Base-by-base conservation (phyloP, 2,797 vertebrate genomes). In the Cetoscarus ocellatus region DNA sequence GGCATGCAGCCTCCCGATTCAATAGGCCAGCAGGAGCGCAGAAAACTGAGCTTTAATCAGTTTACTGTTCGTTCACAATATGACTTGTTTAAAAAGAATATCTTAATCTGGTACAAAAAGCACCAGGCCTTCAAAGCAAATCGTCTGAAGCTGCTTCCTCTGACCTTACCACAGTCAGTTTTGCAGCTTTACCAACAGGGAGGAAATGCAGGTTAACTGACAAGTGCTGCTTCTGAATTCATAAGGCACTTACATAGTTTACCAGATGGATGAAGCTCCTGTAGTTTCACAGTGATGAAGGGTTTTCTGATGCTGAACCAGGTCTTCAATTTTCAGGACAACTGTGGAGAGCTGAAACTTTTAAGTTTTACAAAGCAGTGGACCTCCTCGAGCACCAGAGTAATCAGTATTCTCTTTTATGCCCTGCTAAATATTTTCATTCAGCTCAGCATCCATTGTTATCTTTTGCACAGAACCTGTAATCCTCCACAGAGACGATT, bases 1-100 rank as follows among this genome's bases (percentile, higher is more conserved):
- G 71, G 69, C 66, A 61, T 47, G 64, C 38, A 1, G 73, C 57
- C 49, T 62, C 7, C 0, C 53, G 56, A 67, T 43, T 71, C 43
- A 39, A 34, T n/a, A 38, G 45, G 12, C 40, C 62, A 55, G 63
- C 44, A 65, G 40, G 43, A 67, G 56, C 34, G 3, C 43, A 49
- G n/a, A 65, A n/a, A 15, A 14, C 58, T 67, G 11, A 0, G 5
- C 65, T 34, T 39, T 69, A 52, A 79, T 66, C 43, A 27, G 42
- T 60, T 19, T 7, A 71, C 36, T 60, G 12, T 50, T 58, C 27
- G 39, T 44, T 59, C 47, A 39, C 11, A 70, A 39, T 36, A 49
- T 64, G 17, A 60, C 59, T 66, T 42, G 35, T 57, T 61, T 44
- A 51, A 54, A 56, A 63, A 17, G 11, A 8, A 61, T 38, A 55